Evolutionary conservation across 2,888 invertebrate genomes (phyloP), one percentile per base, ranked within the genome.

Genomic region (Athetis lepigone): DNA sequence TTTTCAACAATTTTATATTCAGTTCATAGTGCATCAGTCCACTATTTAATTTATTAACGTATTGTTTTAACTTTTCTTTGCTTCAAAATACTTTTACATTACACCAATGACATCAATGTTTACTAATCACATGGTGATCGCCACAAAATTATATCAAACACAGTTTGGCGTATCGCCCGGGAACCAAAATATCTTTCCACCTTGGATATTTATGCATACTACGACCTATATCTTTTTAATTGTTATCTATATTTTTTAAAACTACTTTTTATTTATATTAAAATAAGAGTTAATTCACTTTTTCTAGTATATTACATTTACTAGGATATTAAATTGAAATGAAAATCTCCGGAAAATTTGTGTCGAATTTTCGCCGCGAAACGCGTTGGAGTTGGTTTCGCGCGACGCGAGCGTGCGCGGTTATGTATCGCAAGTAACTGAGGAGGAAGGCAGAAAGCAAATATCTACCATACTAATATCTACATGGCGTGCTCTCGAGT

Each of bases 121-220:
- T 87, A 87, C 85, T 77, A 82, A 77, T 80, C 74, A 75, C 81
- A 82, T 80, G 65, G 65, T 58, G 57, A 67, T 78, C 74, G 70
- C 58, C 77, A 75, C 80, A 76, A 66, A 81, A 78, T 66, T 72
- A 77, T 65, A 68, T 79, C 75, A 82, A 84, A 82, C 83, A 78
- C 62, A 50, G 73, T 83, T 80, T 94, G 94, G 94, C 94, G 72
- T 59, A 69, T 65, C 90, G 93, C 94, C 94, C 90, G 86, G 70
- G 71, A 86, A 92, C 91, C 78, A 80, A 88, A 93, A 93, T 94
- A 92, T 86, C 87, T 75, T 85, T 85, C 83, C 82, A 83, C 90
- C 91, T 91, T 90, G 89, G 86, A 84, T 85, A 79, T 77, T 61
- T 58, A 40, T 57, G 58, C 43, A 75, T 56, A 45, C 66, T 72